These are phyloP conservation scores for Caenorhabditis panamensis DNA, from an alignment of 2,888 invertebrate species.

Conservation along the genomic window DNA sequence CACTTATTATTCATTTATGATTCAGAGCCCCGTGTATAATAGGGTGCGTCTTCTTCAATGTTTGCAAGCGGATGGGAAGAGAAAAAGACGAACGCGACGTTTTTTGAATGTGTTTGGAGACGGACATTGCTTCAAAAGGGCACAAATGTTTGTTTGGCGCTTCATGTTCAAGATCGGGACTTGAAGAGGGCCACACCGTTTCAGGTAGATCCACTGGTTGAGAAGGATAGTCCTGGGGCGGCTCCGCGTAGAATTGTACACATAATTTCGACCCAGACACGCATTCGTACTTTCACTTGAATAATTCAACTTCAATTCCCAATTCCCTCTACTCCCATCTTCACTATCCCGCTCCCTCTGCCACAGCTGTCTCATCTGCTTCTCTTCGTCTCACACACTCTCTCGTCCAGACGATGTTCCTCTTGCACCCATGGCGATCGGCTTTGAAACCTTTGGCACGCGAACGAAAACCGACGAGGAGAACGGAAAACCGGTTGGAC, in stretches of 20 bases:
- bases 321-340: neutral
- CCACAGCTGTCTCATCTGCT: conserved; percentile 42
- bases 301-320: conserved; percentile 1
- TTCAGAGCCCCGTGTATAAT: conserved; percentile 54
- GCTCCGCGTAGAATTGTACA: too few relatives aligned
- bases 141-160: neutral
- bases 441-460: conserved; percentile 56
- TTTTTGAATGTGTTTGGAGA: conserved; percentile 23
- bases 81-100: neutral
- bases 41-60: conserved; percentile 52
- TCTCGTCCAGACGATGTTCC: conserved; percentile 21
- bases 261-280: neutral
- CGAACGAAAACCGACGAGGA: conserved; percentile 6
- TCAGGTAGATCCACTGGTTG: too few relatives aligned
- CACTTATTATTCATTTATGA: conserved; percentile 60
- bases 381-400: conserved; percentile 40
- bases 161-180: neutral
- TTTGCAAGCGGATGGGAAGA: conserved; percentile 28
- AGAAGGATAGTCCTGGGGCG: too few relatives aligned
- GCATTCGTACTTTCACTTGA: neutral
- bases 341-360: conserved; percentile 5
- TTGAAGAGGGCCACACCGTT: neutral
- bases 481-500: conserved; percentile 27
- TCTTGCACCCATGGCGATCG: conserved; percentile 31
- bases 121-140: neutral